Conservation (phyloP, 2,113 vertebrate species). For the Aplodontia rufa region DNA sequence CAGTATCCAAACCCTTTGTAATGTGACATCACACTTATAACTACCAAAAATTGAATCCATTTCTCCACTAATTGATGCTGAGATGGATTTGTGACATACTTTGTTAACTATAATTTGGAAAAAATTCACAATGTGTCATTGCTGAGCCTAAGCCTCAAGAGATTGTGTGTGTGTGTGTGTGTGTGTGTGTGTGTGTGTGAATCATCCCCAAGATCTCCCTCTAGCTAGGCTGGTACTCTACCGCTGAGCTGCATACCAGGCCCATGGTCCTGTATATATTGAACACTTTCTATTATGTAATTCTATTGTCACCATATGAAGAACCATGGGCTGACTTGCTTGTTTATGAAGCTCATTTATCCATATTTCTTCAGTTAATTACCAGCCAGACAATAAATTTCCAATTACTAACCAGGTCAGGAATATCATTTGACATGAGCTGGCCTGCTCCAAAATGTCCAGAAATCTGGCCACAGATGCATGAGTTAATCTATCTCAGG, state of each 20-base stretch:
- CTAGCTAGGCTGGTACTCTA: no score
- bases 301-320: not conserved
- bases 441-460: not conserved
- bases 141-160: not conserved
- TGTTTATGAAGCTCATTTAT: not conserved
- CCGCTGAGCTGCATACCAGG: no score
- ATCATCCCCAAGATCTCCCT: no score
- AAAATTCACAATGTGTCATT: not conserved
- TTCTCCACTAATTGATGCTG: not conserved
- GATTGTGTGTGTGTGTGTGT: no score
- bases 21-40: not conserved
- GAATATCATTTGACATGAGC: not conserved
- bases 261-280: not conserved
- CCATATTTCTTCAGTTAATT: not conserved
- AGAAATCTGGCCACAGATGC: not conserved
- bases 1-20: not conserved
- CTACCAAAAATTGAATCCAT: not conserved
- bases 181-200: no score
- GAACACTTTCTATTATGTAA: not conserved
- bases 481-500: not conserved
- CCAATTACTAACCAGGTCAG: no score
- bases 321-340: not conserved
- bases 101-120: not conserved
- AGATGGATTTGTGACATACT: not conserved
- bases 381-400: no score